Evolutionary conservation across 2,888 invertebrate genomes (phyloP).

Genomic region (Chymomyza fuscimana): DNA sequence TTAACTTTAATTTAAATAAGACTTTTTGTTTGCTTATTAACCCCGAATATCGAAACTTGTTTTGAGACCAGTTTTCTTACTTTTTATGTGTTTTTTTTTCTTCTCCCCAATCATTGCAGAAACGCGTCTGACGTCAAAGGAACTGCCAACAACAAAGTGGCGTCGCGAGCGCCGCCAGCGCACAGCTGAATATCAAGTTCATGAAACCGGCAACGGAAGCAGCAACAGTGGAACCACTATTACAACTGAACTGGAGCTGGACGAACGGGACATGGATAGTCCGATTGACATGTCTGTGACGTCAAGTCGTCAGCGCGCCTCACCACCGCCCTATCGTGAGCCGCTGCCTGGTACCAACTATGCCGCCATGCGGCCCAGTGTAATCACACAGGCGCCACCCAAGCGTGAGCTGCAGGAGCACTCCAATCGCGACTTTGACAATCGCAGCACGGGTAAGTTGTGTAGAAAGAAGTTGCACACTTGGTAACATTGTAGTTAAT

Average conservation of each 20-base stretch:
- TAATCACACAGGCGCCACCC: slow-evolving; percentile 83
- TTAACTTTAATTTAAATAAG: slow-evolving; percentile 46
- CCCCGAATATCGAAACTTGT: slow-evolving; percentile 29
- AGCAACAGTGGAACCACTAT: slow-evolving; percentile 30
- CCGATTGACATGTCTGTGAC: slow-evolving; percentile 79
- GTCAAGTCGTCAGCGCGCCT: slow-evolving; percentile 73
- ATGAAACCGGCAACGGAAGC: slow-evolving; percentile 45
- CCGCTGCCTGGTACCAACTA: slow-evolving; percentile 77
- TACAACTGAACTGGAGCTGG: slow-evolving; percentile 40
- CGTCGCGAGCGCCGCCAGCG: slow-evolving; percentile 84
- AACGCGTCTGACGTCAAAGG: slow-evolving; percentile 81
- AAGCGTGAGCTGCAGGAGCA: slow-evolving; percentile 74
- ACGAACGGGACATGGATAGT: slow-evolving; percentile 68
- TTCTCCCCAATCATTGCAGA: slow-evolving; percentile 68
- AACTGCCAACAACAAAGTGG: slow-evolving; percentile 86
- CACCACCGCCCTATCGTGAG: slow-evolving; percentile 79
- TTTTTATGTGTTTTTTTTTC: slow-evolving; percentile 1
- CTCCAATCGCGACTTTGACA: slow-evolving; percentile 74
- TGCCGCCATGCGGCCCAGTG: slow-evolving; percentile 81
- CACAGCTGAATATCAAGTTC: slow-evolving; percentile 77
- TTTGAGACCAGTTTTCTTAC: slow-evolving; percentile 30
- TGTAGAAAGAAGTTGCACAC: neutral
- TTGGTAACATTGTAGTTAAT: neutral
- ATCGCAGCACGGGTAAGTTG: slow-evolving; percentile 72
- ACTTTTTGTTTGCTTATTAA: slow-evolving; percentile 24